phyloP scores from a whole-genome alignment of 2,888 invertebrate species.

The Timandra comae region DNA sequence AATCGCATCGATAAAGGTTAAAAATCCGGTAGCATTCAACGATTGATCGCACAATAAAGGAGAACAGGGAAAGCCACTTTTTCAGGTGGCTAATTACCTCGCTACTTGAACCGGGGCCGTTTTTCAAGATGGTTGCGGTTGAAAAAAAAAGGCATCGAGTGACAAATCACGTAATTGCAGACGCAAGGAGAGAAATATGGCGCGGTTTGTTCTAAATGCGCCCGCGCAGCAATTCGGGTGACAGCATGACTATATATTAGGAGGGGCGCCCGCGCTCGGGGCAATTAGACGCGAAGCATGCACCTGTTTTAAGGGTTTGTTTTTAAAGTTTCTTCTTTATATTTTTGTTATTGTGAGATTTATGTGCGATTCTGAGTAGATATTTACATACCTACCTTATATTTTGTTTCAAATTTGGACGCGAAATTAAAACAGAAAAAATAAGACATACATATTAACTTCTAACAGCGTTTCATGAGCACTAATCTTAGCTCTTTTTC shows the following conservation, averaged over 20 bases:
- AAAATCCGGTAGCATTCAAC: slow-evolving; percentile 35
- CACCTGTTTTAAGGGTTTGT: slow-evolving; percentile 33
- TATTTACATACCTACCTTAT: no score
- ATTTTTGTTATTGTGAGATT: neutral
- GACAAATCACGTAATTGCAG: slow-evolving; percentile 75
- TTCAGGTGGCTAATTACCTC: slow-evolving; percentile 64
- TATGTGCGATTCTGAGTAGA: slow-evolving; percentile 1
- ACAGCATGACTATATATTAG: slow-evolving; percentile 50
- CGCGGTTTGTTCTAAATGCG: slow-evolving; percentile 68
- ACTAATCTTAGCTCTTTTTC: no score
- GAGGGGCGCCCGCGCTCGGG: slow-evolving; percentile 35
- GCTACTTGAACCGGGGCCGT: slow-evolving; percentile 57
- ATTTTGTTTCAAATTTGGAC: no score
- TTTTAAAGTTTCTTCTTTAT: slow-evolving; percentile 18
- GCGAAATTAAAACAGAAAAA: no score
- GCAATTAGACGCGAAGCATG: slow-evolving; percentile 46
- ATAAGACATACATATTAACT: no score
- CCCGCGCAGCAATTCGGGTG: slow-evolving; percentile 45
- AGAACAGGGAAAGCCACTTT: slow-evolving; percentile 60
- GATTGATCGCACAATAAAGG: slow-evolving; percentile 47
- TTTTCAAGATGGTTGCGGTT: slow-evolving; percentile 51
- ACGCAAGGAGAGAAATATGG: slow-evolving; percentile 71
- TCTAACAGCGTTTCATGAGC: no score
- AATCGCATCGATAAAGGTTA: slow-evolving; percentile 17
- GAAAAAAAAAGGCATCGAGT: slow-evolving; percentile 55